These are phyloP conservation scores for Drosophila subsilvestris DNA, from an alignment of 2,888 invertebrate genomes.

Conservation along the genomic window DNA sequence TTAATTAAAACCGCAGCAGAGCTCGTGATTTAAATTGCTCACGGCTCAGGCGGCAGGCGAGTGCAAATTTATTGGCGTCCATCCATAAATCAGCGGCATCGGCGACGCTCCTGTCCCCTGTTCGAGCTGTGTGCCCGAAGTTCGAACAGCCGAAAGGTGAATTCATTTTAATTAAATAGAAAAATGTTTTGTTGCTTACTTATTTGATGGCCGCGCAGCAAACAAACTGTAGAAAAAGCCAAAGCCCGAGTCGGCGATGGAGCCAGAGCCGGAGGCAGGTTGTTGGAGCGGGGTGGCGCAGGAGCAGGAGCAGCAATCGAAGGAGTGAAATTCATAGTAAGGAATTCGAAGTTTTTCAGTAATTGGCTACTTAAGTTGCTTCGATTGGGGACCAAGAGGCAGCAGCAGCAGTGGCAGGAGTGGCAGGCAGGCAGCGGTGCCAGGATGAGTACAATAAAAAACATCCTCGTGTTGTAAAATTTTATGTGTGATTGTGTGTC, in stretches of 20 bases:
- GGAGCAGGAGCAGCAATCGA: slow-evolving; percentile 31
- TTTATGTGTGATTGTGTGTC: slow-evolving; percentile 79
- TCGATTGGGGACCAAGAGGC: slow-evolving; percentile 60
- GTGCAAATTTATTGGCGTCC: slow-evolving; percentile 69
- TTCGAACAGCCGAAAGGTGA: slow-evolving; percentile 61
- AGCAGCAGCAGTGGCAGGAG: slow-evolving; percentile 8
- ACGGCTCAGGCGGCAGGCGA: slow-evolving; percentile 33
- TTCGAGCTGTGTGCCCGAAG: not conserved
- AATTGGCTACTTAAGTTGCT: slow-evolving; percentile 76
- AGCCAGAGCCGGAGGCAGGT: not conserved
- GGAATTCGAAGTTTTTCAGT: slow-evolving; percentile 74
- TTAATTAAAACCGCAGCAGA: slow-evolving; percentile 78
- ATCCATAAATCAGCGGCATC: slow-evolving; percentile 70
- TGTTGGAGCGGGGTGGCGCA: not conserved
- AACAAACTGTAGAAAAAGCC: slow-evolving; percentile 53
- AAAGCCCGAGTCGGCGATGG: slow-evolving; percentile 2
- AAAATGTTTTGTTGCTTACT: slow-evolving; percentile 75
- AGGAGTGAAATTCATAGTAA: slow-evolving; percentile 54
- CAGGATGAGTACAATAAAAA: slow-evolving; percentile 70
- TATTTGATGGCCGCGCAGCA: slow-evolving; percentile 42
- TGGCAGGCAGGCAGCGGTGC: slow-evolving; percentile 2
- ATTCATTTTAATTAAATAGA: slow-evolving; percentile 79
- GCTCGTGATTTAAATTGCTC: slow-evolving; percentile 75
- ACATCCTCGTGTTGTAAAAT: slow-evolving; percentile 78
- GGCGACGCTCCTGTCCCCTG: slow-evolving; percentile 23